Base-by-base conservation (phyloP, 2,797 vertebrate species). In the Dromococcyx pavoninus region DNA sequence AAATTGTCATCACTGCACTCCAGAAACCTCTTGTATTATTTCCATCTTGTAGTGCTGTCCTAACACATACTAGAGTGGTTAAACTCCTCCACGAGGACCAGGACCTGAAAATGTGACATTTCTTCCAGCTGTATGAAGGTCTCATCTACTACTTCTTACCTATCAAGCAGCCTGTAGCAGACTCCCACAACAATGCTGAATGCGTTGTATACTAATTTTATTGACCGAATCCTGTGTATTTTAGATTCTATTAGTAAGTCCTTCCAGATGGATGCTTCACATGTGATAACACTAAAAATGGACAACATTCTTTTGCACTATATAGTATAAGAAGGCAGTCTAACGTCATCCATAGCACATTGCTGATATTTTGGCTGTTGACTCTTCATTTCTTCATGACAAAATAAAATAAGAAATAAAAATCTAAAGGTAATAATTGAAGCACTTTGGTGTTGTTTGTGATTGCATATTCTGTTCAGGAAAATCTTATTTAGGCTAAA, bases 401-500 rank as follows among this genome's bases (percentile, higher is more conserved):
- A 58, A 64, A 95, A 66, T 76, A 67, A 93, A 84, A 46, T 53
- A 92, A 50, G 57, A 69, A 84, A 70, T 28, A 50, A 78, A 90
- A 83, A 69, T 74, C 8, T 66, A 54, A 56, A 75, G 50, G 54
- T 82, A 81, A 86, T 93, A 82, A 69, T 5, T 24, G 33, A 86
- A 95, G 48, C 12, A 74, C n/a, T 90, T 56, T 84, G 73, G 48
- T 90, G 10, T 88, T 94, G 61, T 82, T 88, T 95, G 32, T 32
- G 95, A 93, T 89, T 94, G 32, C 70, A 82, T 48, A 72, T 80
- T 91, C 54, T 93, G 30, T 91, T 91, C 41, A 61, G 77, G 89
- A 95, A 90, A 85, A 91, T 65, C 92, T 93, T 95, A 75, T 84
- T 60, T 89, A 90, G 60, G 66, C 43, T 86, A 77, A 95, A 95